These are phyloP conservation scores for Noturus placidus DNA, from an alignment of 2,113 vertebrate genomes.

Conservation along the genomic window DNA sequence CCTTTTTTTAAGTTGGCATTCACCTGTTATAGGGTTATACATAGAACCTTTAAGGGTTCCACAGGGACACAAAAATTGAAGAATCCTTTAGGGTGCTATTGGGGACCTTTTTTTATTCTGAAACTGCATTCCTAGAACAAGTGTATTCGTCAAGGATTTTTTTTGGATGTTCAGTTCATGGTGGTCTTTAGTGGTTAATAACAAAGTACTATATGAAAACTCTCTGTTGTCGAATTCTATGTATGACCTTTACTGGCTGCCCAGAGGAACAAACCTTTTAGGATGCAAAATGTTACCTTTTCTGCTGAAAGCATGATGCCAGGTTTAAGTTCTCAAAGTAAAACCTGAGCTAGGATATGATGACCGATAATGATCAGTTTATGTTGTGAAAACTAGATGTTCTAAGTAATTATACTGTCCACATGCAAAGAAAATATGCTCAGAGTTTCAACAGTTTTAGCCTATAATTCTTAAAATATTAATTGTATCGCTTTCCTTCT, in stretches of 20 bases:
- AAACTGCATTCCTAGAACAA: background rate
- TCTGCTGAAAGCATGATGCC: background rate
- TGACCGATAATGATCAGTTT: background rate
- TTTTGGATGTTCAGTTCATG: background rate
- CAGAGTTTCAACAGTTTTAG: background rate
- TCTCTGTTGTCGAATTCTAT: background rate
- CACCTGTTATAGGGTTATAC: background rate
- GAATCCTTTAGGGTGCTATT: no score
- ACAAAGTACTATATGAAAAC: background rate
- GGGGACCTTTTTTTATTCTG: background rate
- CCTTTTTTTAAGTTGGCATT: background rate
- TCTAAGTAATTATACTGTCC: background rate
- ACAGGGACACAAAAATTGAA: background rate
- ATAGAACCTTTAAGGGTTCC: background rate
- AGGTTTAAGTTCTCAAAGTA: background rate
- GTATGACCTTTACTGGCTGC: background rate
- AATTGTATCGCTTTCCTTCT: background rate
- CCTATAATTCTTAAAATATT: background rate
- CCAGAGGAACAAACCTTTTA: background rate
- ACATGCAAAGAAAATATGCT: background rate
- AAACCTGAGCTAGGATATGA: background rate
- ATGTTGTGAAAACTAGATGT: background rate
- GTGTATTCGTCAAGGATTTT: background rate
- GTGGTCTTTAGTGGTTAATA: background rate
- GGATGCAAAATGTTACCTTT: background rate